Percentiles rank a stretch among this genome's conserved stretches.
phyloP scores from a whole-genome alignment of 2,797 vertebrate species.

The Alfaro cultratus region DNA sequence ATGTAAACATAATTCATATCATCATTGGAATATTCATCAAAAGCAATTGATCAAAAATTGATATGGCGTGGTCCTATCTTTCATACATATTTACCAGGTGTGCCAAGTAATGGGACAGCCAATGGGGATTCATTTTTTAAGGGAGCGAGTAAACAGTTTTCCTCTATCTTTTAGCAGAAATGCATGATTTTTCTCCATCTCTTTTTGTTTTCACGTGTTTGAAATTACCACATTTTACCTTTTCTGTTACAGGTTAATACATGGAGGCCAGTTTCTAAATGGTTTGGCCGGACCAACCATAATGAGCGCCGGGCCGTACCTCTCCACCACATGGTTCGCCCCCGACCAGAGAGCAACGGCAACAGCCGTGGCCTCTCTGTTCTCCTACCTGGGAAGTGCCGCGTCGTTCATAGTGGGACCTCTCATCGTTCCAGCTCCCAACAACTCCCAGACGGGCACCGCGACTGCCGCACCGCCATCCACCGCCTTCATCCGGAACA shows the following conservation, averaged over 20 bases:
- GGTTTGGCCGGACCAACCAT: conserved; percentile 94
- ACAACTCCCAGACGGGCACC: conserved; percentile 74
- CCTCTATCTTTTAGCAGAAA: not conserved
- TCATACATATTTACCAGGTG: not conserved
- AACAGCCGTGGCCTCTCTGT: conserved; percentile 91
- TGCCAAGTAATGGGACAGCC: not conserved
- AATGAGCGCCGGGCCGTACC: conserved; percentile 93
- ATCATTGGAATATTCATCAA: not conserved
- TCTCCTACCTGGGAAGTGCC: conserved; percentile 89
- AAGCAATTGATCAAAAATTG: not conserved
- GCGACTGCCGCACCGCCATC: conserved; percentile 28
- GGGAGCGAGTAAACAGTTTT: not conserved
- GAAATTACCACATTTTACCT: not conserved
- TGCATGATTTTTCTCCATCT: not conserved
- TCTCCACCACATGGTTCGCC: conserved; percentile 97
- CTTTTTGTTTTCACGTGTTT: not conserved
- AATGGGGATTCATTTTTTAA: not conserved
- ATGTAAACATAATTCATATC: not conserved
- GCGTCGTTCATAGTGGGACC: conserved; percentile 91
- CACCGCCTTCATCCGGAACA: conserved; percentile 83
- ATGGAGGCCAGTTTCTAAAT: conserved; percentile 94
- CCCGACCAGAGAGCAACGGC: conserved; percentile 96
- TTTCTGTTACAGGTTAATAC: conserved; percentile 87
- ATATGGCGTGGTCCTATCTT: not conserved
- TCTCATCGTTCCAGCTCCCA: conserved; percentile 91